Evolutionary conservation across 2,888 invertebrate genomes (phyloP), one percentile per base, ranked within the genome.

Genomic region (Zeuzera pyrina): DNA sequence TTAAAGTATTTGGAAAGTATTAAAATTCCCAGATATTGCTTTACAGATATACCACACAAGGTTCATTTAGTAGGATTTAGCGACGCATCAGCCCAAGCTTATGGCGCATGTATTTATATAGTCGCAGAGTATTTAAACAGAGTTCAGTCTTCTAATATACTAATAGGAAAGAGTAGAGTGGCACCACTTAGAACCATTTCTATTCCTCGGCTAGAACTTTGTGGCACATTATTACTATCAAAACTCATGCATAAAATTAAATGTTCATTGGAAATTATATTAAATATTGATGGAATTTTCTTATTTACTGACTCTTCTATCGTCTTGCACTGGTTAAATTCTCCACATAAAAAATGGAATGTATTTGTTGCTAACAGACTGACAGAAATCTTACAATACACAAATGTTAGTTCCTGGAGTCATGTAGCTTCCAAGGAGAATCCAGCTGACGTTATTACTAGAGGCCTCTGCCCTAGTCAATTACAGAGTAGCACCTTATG

Each of bases 261-360:
- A 14, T 8, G 12, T 11, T 19, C 34, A 14, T 12, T 15, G 14
- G 4, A 16, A 6, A 27, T 27, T 4, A 33, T 30, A 13, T 12
- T 34, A 6, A 16, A 27, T 8, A 14, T 35, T 2, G 6, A 33
- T 31, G 24, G 16, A 2, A 32, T 27, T 7, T 30, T 19, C 12
- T 16, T 34, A 22, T 36, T 34, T 31, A 30, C 32, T 13, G 36
- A 36, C 14, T 39, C 36, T 6, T 25, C 19, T 8, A 33, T 36
- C 15, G 32, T 39, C 7, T 12, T 39, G 3, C 11, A 14, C 29
- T 39, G 39, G 39, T 34, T 39, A 12, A 36, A 32, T 15, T 30
- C 31, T 12, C 39, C 36, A 14, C 34, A 34, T 30, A 36, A 34
- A 23, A 30, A 30, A 25, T 7, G 12, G 5, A 7, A 19, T 8